Evolutionary conservation across 2,113 vertebrate genomes (phyloP).

Genomic region (Carassius gibelio): DNA sequence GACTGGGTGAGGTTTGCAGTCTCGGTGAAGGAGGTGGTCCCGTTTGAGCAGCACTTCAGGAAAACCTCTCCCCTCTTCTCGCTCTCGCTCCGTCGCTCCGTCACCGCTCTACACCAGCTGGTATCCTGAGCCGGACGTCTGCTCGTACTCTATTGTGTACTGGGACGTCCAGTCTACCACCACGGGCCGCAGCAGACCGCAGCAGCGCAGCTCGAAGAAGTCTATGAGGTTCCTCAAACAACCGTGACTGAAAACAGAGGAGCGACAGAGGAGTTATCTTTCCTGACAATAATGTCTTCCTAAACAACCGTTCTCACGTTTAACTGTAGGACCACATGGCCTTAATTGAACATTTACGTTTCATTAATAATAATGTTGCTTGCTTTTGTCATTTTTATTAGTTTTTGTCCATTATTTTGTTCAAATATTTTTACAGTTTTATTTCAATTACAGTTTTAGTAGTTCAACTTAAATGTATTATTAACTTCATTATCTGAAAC

Average conservation of each 20-base stretch:
- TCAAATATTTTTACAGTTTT: too few species aligned
- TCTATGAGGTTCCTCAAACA: slow-evolving; percentile 97
- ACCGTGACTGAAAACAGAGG: slow-evolving; percentile 83
- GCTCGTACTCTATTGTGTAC: slow-evolving; percentile 98
- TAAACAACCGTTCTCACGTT: neutral
- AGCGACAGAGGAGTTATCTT: neutral
- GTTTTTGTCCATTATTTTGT: too few species aligned
- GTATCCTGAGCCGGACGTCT: slow-evolving; percentile 95
- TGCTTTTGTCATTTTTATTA: neutral
- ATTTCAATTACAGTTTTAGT: too few species aligned
- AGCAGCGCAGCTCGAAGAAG: slow-evolving; percentile 99
- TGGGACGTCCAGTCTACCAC: slow-evolving; percentile 97
- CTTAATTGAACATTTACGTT: neutral
- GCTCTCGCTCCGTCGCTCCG: neutral
- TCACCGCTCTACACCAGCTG: slow-evolving; percentile 88
- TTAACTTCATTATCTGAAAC: too few species aligned
- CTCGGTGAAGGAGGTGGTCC: slow-evolving; percentile 79
- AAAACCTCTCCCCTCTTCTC: slow-evolving; percentile 47
- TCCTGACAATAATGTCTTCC: too few species aligned
- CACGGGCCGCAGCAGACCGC: slow-evolving; percentile 93
- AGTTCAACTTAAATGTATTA: too few species aligned
- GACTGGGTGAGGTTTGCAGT: slow-evolving; percentile 71
- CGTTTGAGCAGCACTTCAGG: slow-evolving; percentile 70
- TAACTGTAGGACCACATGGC: neutral
- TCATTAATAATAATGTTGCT: neutral